Conservation (phyloP, 2,113 vertebrate genomes). For the Microcebus griseorufus region DNA sequence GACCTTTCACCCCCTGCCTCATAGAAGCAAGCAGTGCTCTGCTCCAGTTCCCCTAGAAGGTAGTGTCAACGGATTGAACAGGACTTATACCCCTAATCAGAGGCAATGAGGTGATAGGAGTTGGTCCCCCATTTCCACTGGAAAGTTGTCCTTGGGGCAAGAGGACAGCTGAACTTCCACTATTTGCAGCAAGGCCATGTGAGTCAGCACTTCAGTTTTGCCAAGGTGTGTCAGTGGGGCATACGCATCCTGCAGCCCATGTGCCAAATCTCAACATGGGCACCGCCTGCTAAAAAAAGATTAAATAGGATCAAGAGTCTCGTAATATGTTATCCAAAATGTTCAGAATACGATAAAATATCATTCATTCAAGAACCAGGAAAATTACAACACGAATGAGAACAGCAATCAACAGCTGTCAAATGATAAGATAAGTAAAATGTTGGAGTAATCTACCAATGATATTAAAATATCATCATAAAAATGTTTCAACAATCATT, state of each 20-base stretch:
- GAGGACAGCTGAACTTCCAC: background rate
- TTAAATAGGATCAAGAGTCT: background rate
- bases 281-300: background rate
- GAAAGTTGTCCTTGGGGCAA: background rate
- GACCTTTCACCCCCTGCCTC: background rate
- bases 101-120: background rate
- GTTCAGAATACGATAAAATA: background rate
- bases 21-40: background rate
- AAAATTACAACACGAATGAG: constrained; percentile 29
- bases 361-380: background rate
- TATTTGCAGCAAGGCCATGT: background rate
- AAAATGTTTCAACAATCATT: background rate
- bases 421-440: constrained; percentile 18
- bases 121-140: background rate
- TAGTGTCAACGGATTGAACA: background rate
- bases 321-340: background rate
- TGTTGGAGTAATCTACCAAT: constrained; percentile 14
- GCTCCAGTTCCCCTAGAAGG: background rate
- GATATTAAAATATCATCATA: background rate
- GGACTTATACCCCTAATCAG: background rate
- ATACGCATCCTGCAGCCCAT: background rate
- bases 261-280: background rate
- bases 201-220: background rate
- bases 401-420: background rate
- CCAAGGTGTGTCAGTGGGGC: background rate